Conservation (phyloP, 2,888 invertebrate genomes). For the Cataglyphis rosenhaueri region DNA sequence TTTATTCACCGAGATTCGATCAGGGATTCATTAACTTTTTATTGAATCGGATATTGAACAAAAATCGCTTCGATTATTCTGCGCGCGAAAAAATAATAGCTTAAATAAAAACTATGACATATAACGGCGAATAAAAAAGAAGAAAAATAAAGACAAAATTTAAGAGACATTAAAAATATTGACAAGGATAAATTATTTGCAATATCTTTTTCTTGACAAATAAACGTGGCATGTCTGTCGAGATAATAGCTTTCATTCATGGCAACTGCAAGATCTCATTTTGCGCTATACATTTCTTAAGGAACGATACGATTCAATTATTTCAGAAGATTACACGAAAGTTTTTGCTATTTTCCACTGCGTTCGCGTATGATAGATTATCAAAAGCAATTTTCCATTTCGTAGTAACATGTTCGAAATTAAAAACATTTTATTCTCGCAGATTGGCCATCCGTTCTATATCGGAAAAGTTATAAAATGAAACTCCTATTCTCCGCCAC, state of each 20-base stretch:
- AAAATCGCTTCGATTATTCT: not conserved
- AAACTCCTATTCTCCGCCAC: slow-evolving; percentile 45
- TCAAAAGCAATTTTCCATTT: slow-evolving; percentile 45
- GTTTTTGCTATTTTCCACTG: not conserved
- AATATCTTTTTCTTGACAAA: not conserved
- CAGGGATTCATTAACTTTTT: slow-evolving; percentile 25
- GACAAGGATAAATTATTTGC: slow-evolving; percentile 20
- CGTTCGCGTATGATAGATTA: slow-evolving; percentile 2
- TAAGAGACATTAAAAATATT: slow-evolving; percentile 29
- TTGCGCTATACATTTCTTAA: not conserved
- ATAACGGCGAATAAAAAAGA: not conserved
- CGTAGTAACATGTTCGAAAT: slow-evolving; percentile 48
- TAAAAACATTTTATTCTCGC: slow-evolving; percentile 51
- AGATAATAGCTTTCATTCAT: slow-evolving; percentile 21
- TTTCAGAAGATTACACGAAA: not conserved
- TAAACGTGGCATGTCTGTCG: slow-evolving; percentile 7
- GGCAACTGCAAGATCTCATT: not conserved
- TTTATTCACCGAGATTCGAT: slow-evolving; percentile 16
- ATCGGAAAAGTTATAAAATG: slow-evolving; percentile 52
- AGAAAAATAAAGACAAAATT: not conserved
- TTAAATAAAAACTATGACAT: not conserved
- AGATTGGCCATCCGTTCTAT: slow-evolving; percentile 36
- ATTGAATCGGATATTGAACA: not conserved
- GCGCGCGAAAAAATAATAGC: slow-evolving; percentile 15
- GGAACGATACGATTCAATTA: not conserved